Conservation (phyloP, 2,113 vertebrate genomes). For the Perca fluviatilis region DNA sequence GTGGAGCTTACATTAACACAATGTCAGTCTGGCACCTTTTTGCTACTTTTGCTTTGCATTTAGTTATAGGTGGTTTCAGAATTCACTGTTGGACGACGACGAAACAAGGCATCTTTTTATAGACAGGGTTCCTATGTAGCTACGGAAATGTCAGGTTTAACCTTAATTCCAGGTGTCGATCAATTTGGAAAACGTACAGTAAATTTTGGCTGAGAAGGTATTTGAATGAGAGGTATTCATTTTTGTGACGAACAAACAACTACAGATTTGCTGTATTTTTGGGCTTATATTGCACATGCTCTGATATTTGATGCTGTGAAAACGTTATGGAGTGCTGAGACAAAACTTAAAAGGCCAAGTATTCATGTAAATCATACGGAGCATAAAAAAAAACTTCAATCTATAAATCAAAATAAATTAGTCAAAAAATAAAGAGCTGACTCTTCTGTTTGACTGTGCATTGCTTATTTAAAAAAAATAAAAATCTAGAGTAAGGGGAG, state of each 20-base stretch:
- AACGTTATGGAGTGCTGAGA: background rate
- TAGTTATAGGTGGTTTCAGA: background rate
- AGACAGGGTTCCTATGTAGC: background rate
- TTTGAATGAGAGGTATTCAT: background rate
- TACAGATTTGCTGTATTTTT: background rate
- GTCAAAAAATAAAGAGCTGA: background rate
- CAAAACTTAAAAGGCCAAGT: background rate
- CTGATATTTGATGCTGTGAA: background rate
- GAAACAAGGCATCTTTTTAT: background rate
- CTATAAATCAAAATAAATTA: background rate
- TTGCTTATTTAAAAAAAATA: no score
- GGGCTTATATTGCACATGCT: background rate
- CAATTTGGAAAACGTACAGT: background rate
- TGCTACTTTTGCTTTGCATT: constrained; percentile 1
- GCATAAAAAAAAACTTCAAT: background rate
- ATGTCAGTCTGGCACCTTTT: constrained; percentile 4
- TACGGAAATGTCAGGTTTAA: background rate
- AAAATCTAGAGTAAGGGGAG: background rate
- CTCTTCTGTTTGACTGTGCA: background rate
- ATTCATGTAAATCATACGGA: background rate
- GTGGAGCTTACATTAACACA: background rate
- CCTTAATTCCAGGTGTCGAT: background rate
- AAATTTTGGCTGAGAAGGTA: background rate
- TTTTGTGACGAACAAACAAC: background rate
- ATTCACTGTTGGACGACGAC: background rate